Percentiles rank a stretch among this genome's conserved stretches.
Evolutionary conservation across 1,140 invertebrate species (phyloP).

Genomic region (Drosophila virilis): DNA sequence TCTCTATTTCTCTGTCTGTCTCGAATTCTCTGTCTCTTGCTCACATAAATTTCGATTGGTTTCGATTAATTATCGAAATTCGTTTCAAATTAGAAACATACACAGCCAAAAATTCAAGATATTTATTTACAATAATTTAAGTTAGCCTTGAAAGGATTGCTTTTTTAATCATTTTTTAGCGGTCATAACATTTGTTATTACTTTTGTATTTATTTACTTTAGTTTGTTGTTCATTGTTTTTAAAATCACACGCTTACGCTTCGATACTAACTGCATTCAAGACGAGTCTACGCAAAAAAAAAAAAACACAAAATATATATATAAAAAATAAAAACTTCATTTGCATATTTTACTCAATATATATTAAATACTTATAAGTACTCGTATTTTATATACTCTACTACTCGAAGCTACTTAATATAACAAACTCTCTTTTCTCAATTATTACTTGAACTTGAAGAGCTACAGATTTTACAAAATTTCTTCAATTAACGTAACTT

Average conservation of each 20-base stretch:
- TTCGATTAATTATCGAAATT: conserved; percentile 33
- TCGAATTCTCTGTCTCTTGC: conserved; percentile 42
- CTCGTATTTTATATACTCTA: conserved; percentile 26
- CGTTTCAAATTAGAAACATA: conserved; percentile 38
- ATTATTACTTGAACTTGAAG: conserved; percentile 32
- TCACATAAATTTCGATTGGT: conserved; percentile 47
- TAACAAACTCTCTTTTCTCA: conserved; percentile 35
- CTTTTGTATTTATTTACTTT: conserved; percentile 17
- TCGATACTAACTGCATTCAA: conserved; percentile 75
- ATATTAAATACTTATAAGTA: conserved; percentile 25
- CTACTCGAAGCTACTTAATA: conserved; percentile 24
- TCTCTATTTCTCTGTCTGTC: conserved; percentile 30
- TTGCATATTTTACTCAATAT: conserved; percentile 54
- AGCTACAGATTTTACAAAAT: conserved; percentile 19
- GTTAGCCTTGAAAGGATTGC: conserved; percentile 18
- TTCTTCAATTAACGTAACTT: conserved; percentile 38
- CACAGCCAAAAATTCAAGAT: conserved; percentile 2
- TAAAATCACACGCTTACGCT: conserved; percentile 76
- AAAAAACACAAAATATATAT: not conserved
- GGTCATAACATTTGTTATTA: conserved; percentile 16
- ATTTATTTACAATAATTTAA: conserved; percentile 9
- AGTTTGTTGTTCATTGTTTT: conserved; percentile 32
- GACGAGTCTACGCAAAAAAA: conserved; percentile 54
- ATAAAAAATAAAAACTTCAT: conserved; percentile 30
- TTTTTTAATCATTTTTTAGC: conserved; percentile 3